Percentiles rank a stretch among this genome's conserved stretches.
Evolutionary conservation across 2,113 vertebrate species (phyloP).

Genomic region (Sebastes schlegelii): DNA sequence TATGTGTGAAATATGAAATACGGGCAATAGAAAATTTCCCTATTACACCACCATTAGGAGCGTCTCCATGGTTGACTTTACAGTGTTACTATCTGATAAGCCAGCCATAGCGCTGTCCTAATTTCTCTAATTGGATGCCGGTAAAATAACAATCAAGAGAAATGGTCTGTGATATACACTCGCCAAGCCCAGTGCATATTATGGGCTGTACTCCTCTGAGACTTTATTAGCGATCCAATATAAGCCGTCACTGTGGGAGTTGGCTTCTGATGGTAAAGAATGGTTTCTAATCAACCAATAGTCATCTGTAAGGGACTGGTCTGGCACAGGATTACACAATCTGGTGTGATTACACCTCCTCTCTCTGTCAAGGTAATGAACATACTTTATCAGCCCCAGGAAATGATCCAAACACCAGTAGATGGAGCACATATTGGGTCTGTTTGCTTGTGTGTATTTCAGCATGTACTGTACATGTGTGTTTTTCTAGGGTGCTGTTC

Average conservation of each 20-base stretch:
- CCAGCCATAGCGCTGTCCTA: slow-evolving; percentile 37
- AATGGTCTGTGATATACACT: slow-evolving; percentile 66
- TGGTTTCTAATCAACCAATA: slow-evolving; percentile 67
- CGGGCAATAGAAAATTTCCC: slow-evolving; percentile 39
- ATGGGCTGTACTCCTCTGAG: slow-evolving; percentile 52
- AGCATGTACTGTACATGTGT: slow-evolving; percentile 4
- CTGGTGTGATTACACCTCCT: slow-evolving; percentile 49
- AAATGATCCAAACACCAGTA: slow-evolving; percentile 33
- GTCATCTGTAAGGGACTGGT: slow-evolving; percentile 46
- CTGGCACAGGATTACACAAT: slow-evolving; percentile 57
- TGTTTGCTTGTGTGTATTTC: slow-evolving; percentile 9
- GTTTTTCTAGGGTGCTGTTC: slow-evolving; percentile 15
- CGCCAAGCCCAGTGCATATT: slow-evolving; percentile 31
- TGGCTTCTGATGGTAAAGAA: slow-evolving; percentile 66
- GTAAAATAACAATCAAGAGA: slow-evolving; percentile 76
- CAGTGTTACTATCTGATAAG: slow-evolving; percentile 54
- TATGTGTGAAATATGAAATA: slow-evolving; percentile 71
- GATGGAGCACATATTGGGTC: neutral
- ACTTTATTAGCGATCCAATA: slow-evolving; percentile 70
- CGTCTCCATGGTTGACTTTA: slow-evolving; percentile 47
- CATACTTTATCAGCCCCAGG: slow-evolving; percentile 59
- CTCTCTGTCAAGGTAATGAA: slow-evolving; percentile 57
- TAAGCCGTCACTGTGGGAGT: slow-evolving; percentile 51
- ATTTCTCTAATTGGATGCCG: slow-evolving; percentile 71
- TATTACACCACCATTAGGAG: slow-evolving; percentile 56